A percentile compares a stretch with the other conserved stretches of the same genome.
These are phyloP conservation scores for Tenodera sinensis DNA, from an alignment of 2,888 invertebrate species.

Conservation along the genomic window DNA sequence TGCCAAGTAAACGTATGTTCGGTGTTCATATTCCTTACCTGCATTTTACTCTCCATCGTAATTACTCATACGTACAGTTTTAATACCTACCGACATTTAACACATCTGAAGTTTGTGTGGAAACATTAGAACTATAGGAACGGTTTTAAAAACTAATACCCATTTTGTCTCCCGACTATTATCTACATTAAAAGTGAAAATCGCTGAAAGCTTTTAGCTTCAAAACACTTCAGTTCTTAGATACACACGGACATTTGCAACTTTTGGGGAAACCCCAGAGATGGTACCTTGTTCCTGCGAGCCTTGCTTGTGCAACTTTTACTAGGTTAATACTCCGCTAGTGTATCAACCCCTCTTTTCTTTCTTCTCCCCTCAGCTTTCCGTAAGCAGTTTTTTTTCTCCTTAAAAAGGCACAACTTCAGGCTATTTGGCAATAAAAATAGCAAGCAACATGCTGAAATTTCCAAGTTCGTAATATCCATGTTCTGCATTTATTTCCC, in stretches of 20 bases:
- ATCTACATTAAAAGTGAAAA: neutral
- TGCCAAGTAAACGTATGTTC: too few relatives aligned
- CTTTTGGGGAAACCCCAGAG: neutral
- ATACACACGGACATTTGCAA: neutral
- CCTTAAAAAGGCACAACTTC: neutral
- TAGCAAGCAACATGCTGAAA: neutral
- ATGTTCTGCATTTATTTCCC: neutral
- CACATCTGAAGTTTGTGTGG: neutral
- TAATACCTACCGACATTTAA: too few relatives aligned
- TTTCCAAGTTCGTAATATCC: neutral
- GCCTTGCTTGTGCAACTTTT: too few relatives aligned
- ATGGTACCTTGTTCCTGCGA: neutral
- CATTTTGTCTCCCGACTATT: neutral
- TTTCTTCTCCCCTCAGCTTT: too few relatives aligned
- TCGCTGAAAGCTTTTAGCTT: neutral
- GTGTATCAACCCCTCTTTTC: too few relatives aligned
- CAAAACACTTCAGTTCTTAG: neutral
- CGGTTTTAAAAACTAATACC: neutral
- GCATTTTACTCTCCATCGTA: too few relatives aligned
- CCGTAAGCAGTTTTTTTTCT: neutral
- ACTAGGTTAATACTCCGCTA: too few relatives aligned
- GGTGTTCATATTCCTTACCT: too few relatives aligned
- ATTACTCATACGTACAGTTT: too few relatives aligned
- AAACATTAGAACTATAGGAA: neutral
- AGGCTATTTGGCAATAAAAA: neutral